Percentiles rank a stretch among this genome's conserved stretches.
phyloP scores from a whole-genome alignment of 2,888 invertebrate genomes.

The Pseudoips prasinana region DNA sequence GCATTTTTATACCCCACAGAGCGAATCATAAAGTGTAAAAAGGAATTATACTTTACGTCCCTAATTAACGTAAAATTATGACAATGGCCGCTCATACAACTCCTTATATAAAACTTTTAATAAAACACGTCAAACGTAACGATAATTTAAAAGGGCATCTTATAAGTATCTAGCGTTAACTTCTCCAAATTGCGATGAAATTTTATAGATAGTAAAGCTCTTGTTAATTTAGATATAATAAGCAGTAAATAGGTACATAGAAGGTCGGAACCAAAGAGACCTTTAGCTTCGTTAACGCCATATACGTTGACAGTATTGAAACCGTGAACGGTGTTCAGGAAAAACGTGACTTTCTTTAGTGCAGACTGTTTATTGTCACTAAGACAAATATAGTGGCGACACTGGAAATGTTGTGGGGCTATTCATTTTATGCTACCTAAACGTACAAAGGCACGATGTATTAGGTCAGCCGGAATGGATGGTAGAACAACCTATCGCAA shows the following conservation, averaged over 20 bases:
- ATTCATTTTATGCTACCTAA: neutral
- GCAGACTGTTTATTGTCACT: constrained; percentile 44
- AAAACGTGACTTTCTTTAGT: constrained; percentile 65
- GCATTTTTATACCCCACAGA: constrained; percentile 51
- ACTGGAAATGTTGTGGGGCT: neutral
- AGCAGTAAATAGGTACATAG: constrained; percentile 49
- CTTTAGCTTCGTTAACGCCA: constrained; percentile 62
- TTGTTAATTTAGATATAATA: constrained; percentile 52
- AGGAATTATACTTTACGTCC: constrained; percentile 49
- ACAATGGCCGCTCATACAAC: no score
- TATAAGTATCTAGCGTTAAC: constrained; percentile 1
- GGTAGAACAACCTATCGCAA: constrained; percentile 13
- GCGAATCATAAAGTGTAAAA: constrained; percentile 45
- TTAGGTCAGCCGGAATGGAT: constrained; percentile 1
- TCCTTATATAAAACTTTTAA: no score
- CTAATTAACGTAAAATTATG: constrained; percentile 53
- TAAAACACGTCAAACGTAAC: no score
- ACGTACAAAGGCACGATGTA: neutral
- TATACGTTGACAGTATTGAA: constrained; percentile 59
- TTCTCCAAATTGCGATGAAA: constrained; percentile 15
- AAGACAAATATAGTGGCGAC: constrained; percentile 13
- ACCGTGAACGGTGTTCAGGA: constrained; percentile 56
- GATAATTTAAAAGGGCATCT: no score
- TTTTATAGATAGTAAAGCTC: constrained; percentile 21
- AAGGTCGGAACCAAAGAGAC: constrained; percentile 49